Evolutionary conservation across 2,797 vertebrate genomes (phyloP), one percentile per base, ranked within the genome.

Genomic region (Oreochromis grahami): DNA sequence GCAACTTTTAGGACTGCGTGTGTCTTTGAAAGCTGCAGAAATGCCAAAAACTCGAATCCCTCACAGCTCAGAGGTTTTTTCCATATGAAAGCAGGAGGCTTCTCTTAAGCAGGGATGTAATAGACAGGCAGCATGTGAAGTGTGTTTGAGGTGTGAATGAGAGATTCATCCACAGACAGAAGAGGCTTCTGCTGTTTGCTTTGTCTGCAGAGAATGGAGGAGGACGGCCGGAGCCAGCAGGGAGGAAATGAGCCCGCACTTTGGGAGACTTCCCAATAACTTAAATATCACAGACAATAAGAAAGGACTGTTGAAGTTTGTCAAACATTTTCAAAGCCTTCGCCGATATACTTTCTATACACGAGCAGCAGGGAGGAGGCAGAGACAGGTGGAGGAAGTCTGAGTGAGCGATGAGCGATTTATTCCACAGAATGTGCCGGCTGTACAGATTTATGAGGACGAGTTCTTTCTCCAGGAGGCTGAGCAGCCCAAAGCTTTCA

Each of bases 191-290:
- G 32, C 70, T 81, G 74, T 79, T 65, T 79, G 72, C 60, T 79
- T 84, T 84, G 51, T 84, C 68, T 58, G 9, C 76, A 9, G 78
- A 8, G 56, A 48, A 41, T 9, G 36, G 14, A 41, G 14, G 80
- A 85, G 38, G 78, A 86, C 3, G 12, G n/a, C 21, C 21, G 21
- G 9, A 77, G 72, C 41, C 80, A 63, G 84, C 78, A 17, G 80
- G 86, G 82, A 79, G 80, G 84, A 68, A 81, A 88, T 55, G 78
- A 85, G 78, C 11, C 77, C 12, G 55, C 79, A 58, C 83, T 84
- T 74, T 3, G 34, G 76, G 70, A 60, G 24, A 51, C 26, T 56
- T 58, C 13, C 45, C 43, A 3, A 29, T 51, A 21, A 77, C 15
- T 86, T 84, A 19, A 65, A 76, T 74, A 48, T 10, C 78, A 63